Evolutionary conservation across 2,113 vertebrate genomes (phyloP).

Genomic region (Cyprinodon variegatus): DNA sequence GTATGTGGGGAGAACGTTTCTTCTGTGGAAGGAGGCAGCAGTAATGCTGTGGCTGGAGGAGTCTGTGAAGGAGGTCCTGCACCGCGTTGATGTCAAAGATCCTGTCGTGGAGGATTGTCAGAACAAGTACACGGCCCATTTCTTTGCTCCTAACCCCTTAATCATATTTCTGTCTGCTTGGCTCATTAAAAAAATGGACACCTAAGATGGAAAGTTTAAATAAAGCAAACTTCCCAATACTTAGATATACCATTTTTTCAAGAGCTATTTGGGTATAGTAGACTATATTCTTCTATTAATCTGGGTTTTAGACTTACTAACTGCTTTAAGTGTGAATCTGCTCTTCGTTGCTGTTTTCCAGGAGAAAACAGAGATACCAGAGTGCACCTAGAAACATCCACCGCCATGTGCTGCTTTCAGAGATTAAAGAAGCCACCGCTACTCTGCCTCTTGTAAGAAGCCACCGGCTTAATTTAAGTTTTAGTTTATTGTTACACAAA

Average conservation of each 20-base stretch:
- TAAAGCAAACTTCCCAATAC: not conserved
- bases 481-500: no score
- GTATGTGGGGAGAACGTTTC: conserved; percentile 88
- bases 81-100: conserved; percentile 83
- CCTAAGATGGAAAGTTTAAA: not conserved
- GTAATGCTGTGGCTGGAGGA: conserved; percentile 93
- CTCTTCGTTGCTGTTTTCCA: conserved; percentile 48
- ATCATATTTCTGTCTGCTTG: not conserved
- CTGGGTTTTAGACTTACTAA: not conserved
- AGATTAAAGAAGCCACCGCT: conserved; percentile 93
- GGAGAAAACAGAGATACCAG: conserved; percentile 92
- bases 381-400: conserved; percentile 93
- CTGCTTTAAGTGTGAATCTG: not conserved
- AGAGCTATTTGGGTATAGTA: not conserved
- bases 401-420: conserved; percentile 92
- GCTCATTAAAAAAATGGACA: not conserved
- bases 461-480: not conserved
- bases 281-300: not conserved
- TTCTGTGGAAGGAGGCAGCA: conserved; percentile 88
- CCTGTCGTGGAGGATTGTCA: conserved; percentile 84
- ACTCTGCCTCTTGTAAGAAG: conserved; percentile 89
- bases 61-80: conserved; percentile 84
- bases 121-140: conserved; percentile 82
- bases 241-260: not conserved
- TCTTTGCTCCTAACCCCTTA: not conserved